These are phyloP conservation scores for Polyommatus iphigenia DNA, from an alignment of 2,888 invertebrate genomes.

Conservation along the genomic window DNA sequence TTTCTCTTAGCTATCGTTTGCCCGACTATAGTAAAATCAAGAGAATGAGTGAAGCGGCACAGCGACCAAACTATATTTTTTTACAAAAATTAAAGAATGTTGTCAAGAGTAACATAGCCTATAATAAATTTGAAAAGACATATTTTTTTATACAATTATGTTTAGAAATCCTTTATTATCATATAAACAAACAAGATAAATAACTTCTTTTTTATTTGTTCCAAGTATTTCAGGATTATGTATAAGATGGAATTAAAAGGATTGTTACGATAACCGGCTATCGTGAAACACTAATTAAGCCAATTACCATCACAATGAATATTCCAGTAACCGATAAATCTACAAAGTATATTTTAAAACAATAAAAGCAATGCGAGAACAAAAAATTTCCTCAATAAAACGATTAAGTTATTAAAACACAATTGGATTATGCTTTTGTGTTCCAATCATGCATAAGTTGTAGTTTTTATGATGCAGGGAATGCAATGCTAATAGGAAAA, in stretches of 20 bases:
- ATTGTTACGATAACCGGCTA: neutral
- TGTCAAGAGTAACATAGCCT: too few species aligned
- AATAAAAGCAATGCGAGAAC: conserved; percentile 6
- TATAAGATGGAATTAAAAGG: neutral
- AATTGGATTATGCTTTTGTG: conserved; percentile 17
- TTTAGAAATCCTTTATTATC: too few species aligned
- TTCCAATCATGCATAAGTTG: conserved; percentile 10
- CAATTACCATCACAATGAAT: neutral
- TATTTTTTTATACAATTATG: too few species aligned
- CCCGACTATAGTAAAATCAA: too few species aligned
- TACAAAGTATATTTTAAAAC: conserved; percentile 17
- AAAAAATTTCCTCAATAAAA: neutral
- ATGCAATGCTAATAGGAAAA: neutral
- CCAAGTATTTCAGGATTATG: conserved; percentile 2
- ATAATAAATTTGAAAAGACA: too few species aligned
- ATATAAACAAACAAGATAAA: too few species aligned
- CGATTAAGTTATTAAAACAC: conserved; percentile 15
- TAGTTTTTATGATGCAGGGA: neutral
- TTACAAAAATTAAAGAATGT: too few species aligned
- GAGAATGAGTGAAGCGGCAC: too few species aligned
- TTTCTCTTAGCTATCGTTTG: too few species aligned
- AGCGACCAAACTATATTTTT: too few species aligned
- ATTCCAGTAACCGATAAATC: neutral
- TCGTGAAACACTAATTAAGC: neutral
- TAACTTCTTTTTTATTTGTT: neutral